Conservation (phyloP, 2,888 invertebrate genomes). For the Melieria picta region DNA sequence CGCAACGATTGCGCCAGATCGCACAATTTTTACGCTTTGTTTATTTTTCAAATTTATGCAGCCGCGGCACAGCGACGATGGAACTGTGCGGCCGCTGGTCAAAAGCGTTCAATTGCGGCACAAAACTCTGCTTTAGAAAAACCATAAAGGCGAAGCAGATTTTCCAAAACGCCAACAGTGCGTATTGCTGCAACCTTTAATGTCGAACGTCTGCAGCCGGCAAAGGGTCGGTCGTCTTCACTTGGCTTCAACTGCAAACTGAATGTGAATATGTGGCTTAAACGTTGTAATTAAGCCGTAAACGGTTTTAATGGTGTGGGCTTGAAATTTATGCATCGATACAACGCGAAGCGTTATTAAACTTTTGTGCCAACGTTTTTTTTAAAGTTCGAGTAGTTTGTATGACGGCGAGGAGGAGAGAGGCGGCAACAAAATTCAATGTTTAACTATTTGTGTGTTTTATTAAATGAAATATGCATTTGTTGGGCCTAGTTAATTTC, state of each 20-base stretch:
- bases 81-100: neutral
- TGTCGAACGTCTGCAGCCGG: neutral
- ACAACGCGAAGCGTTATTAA: no score
- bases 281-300: neutral
- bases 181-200: neutral
- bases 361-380: no score
- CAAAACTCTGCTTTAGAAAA: slow-evolving; percentile 1
- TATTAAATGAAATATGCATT: no score
- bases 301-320: neutral
- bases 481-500: no score
- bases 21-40: slow-evolving; percentile 57
- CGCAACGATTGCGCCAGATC: slow-evolving; percentile 51
- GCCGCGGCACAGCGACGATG: slow-evolving; percentile 35
- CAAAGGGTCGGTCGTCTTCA: neutral
- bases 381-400: no score
- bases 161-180: slow-evolving; percentile 29
- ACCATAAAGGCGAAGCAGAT: neutral
- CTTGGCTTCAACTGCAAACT: neutral
- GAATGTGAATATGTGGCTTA: neutral
- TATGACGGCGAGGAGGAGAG: no score
- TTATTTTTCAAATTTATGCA: slow-evolving; percentile 60
- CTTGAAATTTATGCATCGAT: no score
- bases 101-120: slow-evolving; percentile 1
- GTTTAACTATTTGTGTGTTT: no score
- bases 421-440: no score